A percentile compares a stretch with the other conserved stretches of the same genome.
phyloP scores from a whole-genome alignment of 2,888 invertebrate genomes.

The Lumbricus terrestris region DNA sequence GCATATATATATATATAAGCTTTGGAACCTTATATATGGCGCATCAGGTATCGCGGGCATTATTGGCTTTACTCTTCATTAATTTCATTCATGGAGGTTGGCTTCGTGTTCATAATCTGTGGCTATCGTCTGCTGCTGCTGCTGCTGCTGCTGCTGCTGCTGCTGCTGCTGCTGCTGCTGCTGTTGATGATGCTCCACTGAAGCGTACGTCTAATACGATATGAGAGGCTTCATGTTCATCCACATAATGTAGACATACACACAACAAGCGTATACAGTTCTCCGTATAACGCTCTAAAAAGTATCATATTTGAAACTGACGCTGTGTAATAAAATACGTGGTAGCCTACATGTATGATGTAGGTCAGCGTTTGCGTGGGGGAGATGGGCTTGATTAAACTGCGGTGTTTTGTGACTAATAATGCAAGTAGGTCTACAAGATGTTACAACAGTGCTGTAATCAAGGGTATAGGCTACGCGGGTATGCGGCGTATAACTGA shows the following conservation, averaged over 20 bases:
- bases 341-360: too few relatives aligned
- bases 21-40: not conserved
- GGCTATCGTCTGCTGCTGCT: conserved; percentile 3
- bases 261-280: not conserved
- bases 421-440: too few relatives aligned
- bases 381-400: too few relatives aligned
- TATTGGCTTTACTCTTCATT: not conserved
- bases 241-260: not conserved
- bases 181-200: not conserved
- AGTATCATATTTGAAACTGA: not conserved
- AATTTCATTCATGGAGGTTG: not conserved
- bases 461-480: too few relatives aligned
- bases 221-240: not conserved
- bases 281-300: not conserved
- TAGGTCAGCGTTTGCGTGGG: not conserved
- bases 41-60: not conserved
- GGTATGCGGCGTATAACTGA: too few relatives aligned
- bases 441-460: too few relatives aligned
- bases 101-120: not conserved
- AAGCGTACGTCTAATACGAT: not conserved
- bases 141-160: too few relatives aligned
- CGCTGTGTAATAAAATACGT: not conserved
- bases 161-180: too few relatives aligned
- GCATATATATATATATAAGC: too few relatives aligned
- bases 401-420: too few relatives aligned